Evolutionary conservation across 1,140 invertebrate genomes (phyloP), one percentile per base, ranked within the genome.

Genomic region (Teleopsis dalmanni): DNA sequence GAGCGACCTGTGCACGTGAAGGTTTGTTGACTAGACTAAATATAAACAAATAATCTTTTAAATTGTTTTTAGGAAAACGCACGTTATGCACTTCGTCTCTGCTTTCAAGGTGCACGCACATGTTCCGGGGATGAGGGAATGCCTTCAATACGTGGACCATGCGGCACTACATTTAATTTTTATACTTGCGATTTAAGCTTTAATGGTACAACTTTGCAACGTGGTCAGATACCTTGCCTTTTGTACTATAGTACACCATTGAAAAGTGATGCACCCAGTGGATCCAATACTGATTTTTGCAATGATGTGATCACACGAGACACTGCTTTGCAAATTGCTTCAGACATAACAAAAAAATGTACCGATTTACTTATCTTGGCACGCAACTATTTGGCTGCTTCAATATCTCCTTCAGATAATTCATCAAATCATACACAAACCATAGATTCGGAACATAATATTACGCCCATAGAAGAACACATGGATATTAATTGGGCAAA

Each of bases 181-280:
- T 84, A 83, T 22, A 87, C 90, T 10, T 95, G 92, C 72, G 87
- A 91, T 10, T 76, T 97, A 18, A 95, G 92, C 72, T 91, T 91
- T 59, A 96, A 97, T 73, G 94, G 93, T 47, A 93, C 95, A 1
- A 95, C 92, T 4, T 81, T 95, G 56, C 87, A 86, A 0, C 76
- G 95, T 31, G 95, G 95, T 34, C 95, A 99, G 74, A 84, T 98
- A 56, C 95, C 95, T 1, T 85, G 91, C 58, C 82, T 98, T 45
- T 76, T 98, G 6, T 98, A 98, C 70, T 93, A 90, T 61, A 69
- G 65, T 56, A 75, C 76, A 27, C 72, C 75, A 47, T 69, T 64
- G 1, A 70, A 68, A 9, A 57, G 57, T 38, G 50, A 61, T 47
- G 10, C 14, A 9, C 14, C 47, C 44, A 14, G 16, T 18, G 16